Evolutionary conservation across 2,888 invertebrate species (phyloP), one percentile per base, ranked within the genome.

Genomic region (Chorisops tibialis): DNA sequence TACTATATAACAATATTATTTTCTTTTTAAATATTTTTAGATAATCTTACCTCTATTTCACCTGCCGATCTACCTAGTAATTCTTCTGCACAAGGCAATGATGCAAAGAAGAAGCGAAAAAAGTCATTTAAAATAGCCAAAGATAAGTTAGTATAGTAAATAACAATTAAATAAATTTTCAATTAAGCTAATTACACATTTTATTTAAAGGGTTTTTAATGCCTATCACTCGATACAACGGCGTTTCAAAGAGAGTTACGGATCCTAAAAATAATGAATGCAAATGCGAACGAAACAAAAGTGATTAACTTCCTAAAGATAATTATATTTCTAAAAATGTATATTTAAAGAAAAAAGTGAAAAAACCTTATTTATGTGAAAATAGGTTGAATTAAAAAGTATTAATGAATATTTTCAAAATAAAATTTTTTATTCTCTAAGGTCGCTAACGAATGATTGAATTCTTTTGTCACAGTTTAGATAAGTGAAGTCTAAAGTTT

Each of bases 171-270:
- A 22, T 50, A 6, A 11, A 14, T 39, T n/a, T 45, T 43, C 14
- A 12, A 11, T 61, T 16, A 58, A 4, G 79, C 80, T 62, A n/a
- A n/a, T 63, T 47, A 18, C 80, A 63, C 71, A 78, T 60, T 76
- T 80, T 19, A 80, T 80, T 73, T 75, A 79, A 73, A 85, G 87
- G 64, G 82, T 88, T 50, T 79, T 85, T 67, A 87, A 83, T 72
- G 87, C 87, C 4, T 88, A 87, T 61, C 87, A 87, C 69, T 82
- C 86, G 71, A 80, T 87, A 68, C 87, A 87, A 75, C 86, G 86
- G 72, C 82, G 87, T 62, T 86, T 87, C 76, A 79, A 83, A 67
- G 87, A 87, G 73, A 87, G 87, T 24, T 87, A 87, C 76, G 85
- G 84, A 69, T 85, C 71, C 21, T 70, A 65, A 66, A 45, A 49